Evolutionary conservation across 2,888 invertebrate genomes (phyloP).

Genomic region (Laothoe populi): DNA sequence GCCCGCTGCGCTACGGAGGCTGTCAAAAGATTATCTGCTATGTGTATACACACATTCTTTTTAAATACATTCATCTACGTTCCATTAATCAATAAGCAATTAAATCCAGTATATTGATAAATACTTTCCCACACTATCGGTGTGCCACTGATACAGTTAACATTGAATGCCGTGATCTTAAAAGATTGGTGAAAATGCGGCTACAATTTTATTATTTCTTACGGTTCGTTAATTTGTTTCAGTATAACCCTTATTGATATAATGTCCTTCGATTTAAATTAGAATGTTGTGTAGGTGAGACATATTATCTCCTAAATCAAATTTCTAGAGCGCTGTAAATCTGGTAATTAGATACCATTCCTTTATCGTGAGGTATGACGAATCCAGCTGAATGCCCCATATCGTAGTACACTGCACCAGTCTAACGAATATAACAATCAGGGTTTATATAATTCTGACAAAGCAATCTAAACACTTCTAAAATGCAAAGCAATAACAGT

Average conservation of each 20-base stretch:
- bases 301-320: no score
- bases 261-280: background rate
- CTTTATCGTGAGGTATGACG: no score
- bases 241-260: background rate
- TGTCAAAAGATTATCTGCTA: no score
- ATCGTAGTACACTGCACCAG: background rate
- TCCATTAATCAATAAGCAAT: conserved; percentile 13
- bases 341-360: no score
- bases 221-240: background rate
- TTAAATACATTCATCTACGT: background rate
- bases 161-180: conserved; percentile 13
- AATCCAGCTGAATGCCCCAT: no score
- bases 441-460: background rate
- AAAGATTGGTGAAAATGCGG: conserved; percentile 15
- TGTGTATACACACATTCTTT: background rate
- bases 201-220: background rate
- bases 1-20: no score
- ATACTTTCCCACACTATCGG: conserved; percentile 20
- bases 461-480: background rate
- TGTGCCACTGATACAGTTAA: conserved; percentile 10
- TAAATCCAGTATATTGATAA: conserved; percentile 16
- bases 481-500: background rate
- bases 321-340: no score
- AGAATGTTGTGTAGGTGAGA: background rate
- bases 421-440: background rate